These are phyloP conservation scores for Leptopilina boulardi DNA, from an alignment of 1,140 invertebrate genomes.

Conservation along the genomic window DNA sequence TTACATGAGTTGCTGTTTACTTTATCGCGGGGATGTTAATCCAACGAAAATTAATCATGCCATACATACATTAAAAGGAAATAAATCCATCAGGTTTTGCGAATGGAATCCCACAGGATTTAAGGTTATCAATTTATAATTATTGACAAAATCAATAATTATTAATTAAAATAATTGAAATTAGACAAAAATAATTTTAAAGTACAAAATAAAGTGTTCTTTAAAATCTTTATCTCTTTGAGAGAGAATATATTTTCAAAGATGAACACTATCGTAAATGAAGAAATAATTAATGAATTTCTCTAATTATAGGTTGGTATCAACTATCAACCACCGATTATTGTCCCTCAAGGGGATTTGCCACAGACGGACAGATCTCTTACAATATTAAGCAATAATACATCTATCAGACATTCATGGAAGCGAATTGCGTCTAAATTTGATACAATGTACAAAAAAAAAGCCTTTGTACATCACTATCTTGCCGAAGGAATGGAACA, in stretches of 20 bases:
- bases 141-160: not conserved
- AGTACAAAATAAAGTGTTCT: too few relatives aligned
- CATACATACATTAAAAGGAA: slow-evolving; percentile 82
- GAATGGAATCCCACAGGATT: slow-evolving; percentile 87
- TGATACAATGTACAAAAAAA: slow-evolving; percentile 83
- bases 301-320: slow-evolving; percentile 76
- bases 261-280: not conserved
- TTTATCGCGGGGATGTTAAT: slow-evolving; percentile 81
- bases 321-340: slow-evolving; percentile 84
- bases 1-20: slow-evolving; percentile 80
- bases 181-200: not conserved
- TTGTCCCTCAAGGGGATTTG: slow-evolving; percentile 85
- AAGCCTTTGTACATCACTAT: slow-evolving; percentile 87
- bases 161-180: not conserved
- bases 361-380: slow-evolving; percentile 81
- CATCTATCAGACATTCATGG: slow-evolving; percentile 86
- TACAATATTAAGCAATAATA: slow-evolving; percentile 86
- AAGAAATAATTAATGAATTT: not conserved
- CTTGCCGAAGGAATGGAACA: slow-evolving; percentile 90
- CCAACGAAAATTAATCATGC: slow-evolving; percentile 85
- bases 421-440: slow-evolving; percentile 82
- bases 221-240: too few relatives aligned
- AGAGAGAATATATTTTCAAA: too few relatives aligned
- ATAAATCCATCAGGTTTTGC: slow-evolving; percentile 82
- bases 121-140: slow-evolving; percentile 70